These are phyloP conservation scores for Desmophyllum pertusum DNA, from an alignment of 92 coral and sea anemone species.

Conservation along the genomic window DNA sequence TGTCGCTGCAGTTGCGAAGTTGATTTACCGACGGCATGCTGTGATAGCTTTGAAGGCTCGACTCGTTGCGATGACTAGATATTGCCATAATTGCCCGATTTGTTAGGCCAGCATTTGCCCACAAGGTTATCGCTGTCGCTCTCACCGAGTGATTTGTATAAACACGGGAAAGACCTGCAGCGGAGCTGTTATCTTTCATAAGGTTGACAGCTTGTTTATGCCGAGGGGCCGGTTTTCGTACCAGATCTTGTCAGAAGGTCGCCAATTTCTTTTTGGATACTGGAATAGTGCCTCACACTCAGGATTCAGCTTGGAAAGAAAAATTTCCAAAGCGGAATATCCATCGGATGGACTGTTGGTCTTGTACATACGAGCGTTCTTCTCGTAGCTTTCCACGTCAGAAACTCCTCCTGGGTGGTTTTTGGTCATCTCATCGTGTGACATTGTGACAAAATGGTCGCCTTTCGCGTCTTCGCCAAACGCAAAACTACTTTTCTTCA, in stretches of 20 bases:
- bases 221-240: conserved; percentile 41
- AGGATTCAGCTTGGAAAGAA: no score
- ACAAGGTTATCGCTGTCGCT: conserved; percentile 56
- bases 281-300: no score
- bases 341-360: conserved; percentile 39
- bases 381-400: conserved; percentile 34
- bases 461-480: conserved; percentile 30
- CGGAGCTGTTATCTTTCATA: conserved; percentile 38
- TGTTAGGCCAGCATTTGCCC: conserved; percentile 54
- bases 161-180: conserved; percentile 32
- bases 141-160: conserved; percentile 53
- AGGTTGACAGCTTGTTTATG: conserved; percentile 41
- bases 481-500: conserved; percentile 31
- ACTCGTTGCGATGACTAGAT: conserved; percentile 65
- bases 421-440: conserved; percentile 47
- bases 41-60: conserved; percentile 55
- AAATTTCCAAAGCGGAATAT: conserved; percentile 30
- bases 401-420: conserved; percentile 55
- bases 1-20: conserved; percentile 69
- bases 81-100: conserved; percentile 63
- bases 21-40: conserved; percentile 51
- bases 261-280: no score
- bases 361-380: conserved; percentile 45
- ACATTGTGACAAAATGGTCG: conserved; percentile 34
- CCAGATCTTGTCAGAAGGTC: conserved; percentile 19